phyloP scores from a whole-genome alignment of 2,113 vertebrate genomes.

The Prietella phreatophila region DNA sequence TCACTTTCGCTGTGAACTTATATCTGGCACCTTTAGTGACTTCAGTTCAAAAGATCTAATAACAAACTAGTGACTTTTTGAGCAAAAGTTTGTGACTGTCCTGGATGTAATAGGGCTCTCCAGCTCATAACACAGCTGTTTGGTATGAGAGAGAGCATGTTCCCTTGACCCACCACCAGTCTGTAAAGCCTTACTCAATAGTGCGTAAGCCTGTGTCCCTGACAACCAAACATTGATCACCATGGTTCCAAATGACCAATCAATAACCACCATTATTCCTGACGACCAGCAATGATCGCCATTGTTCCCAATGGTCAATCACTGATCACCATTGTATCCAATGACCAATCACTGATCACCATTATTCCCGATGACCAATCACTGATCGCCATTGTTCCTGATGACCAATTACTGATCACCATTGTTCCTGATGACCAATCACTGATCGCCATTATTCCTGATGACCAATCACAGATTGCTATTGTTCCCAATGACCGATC shows the following conservation, averaged over 20 bases:
- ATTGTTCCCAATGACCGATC: not conserved
- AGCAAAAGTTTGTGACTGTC: not conserved
- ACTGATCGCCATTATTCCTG: not conserved
- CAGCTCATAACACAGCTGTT: not conserved
- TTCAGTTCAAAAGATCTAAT: not conserved
- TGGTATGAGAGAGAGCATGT: not conserved
- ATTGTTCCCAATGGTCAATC: not conserved
- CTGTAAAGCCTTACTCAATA: not conserved
- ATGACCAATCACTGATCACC: not conserved
- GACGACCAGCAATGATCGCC: not conserved
- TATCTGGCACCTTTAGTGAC: not conserved
- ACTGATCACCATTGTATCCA: not conserved
- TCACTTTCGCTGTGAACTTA: not conserved
- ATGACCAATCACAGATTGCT: not conserved
- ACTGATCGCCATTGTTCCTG: not conserved
- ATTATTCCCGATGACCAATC: not conserved
- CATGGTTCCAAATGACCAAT: not conserved
- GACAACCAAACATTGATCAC: not conserved
- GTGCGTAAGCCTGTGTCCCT: not conserved
- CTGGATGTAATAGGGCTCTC: not conserved
- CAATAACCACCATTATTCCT: not conserved
- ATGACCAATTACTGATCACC: not conserved
- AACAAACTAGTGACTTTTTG: not conserved
- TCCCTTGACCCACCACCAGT: not conserved
- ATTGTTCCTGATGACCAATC: not conserved